Evolutionary conservation across 2,797 vertebrate genomes (phyloP).

Genomic region (Catharus ustulatus): DNA sequence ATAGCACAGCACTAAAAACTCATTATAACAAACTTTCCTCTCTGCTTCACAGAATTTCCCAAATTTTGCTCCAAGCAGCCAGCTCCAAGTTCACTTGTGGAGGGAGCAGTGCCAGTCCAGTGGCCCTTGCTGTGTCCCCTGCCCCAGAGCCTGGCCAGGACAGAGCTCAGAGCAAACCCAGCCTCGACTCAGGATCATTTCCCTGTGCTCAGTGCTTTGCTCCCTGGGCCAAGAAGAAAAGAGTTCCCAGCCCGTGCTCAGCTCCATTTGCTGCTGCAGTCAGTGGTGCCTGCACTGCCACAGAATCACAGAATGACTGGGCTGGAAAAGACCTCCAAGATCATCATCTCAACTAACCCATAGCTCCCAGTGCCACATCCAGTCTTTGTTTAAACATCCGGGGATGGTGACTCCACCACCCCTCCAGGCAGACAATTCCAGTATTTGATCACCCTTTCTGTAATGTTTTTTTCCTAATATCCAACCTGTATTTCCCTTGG

Average conservation of each 20-base stretch:
- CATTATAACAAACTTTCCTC: neutral
- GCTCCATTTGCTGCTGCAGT: neutral
- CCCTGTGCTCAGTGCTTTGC: neutral
- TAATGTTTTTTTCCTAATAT: no score
- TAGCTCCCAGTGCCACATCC: no score
- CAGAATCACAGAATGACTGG: no score
- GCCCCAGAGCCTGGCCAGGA: neutral
- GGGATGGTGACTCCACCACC: no score
- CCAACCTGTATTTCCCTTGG: no score
- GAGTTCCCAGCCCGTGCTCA: neutral
- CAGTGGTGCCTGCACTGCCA: neutral
- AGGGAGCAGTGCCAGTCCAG: neutral
- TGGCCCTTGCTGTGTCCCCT: neutral
- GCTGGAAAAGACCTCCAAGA: no score
- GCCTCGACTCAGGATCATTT: neutral
- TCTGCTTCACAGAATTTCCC: neutral
- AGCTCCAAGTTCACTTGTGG: neutral
- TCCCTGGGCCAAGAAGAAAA: neutral
- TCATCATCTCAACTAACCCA: no score
- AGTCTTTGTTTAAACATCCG: no score
- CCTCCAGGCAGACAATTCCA: no score
- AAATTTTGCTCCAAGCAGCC: neutral
- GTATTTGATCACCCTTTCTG: no score
- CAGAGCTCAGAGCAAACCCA: neutral
- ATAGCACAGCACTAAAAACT: neutral